Conservation (phyloP, 2,113 vertebrate species). For the Chionis minor region DNA sequence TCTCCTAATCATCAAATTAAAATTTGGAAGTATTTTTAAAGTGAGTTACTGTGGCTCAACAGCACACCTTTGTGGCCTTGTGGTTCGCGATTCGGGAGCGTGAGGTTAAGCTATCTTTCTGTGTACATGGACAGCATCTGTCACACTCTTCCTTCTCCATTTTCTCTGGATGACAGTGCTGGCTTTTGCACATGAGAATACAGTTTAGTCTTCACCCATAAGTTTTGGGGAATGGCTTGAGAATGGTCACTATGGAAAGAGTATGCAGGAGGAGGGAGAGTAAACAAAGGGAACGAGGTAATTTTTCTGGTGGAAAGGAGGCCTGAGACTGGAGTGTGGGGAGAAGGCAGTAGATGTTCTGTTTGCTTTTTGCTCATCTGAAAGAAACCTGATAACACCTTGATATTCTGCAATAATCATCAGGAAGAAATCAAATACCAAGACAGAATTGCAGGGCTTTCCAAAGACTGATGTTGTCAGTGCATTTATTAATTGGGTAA, state of each 20-base stretch:
- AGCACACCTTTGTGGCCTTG: not conserved
- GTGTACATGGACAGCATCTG: accelerated
- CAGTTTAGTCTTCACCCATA: not conserved
- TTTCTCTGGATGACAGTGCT: not conserved
- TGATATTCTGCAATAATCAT: not conserved
- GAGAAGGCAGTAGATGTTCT: not conserved
- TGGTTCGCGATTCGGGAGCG: not conserved
- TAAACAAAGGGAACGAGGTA: not conserved
- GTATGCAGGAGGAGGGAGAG: not conserved
- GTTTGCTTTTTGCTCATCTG: not conserved
- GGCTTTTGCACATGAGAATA: not conserved
- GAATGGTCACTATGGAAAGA: not conserved
- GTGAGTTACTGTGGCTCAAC: not conserved
- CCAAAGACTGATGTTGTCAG: not conserved
- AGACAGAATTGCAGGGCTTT: not conserved
- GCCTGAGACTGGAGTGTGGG: not conserved
- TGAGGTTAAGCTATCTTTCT: not conserved
- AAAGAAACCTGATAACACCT: not conserved
- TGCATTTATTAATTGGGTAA: not conserved
- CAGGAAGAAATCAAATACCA: not conserved
- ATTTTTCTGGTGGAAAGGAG: not conserved
- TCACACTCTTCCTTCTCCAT: not conserved
- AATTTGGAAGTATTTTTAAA: not conserved
- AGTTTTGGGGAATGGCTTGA: not conserved
- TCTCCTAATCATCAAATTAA: not conserved